Conservation (phyloP, 2,888 invertebrate genomes). For the Kryphioiulus occultus region DNA sequence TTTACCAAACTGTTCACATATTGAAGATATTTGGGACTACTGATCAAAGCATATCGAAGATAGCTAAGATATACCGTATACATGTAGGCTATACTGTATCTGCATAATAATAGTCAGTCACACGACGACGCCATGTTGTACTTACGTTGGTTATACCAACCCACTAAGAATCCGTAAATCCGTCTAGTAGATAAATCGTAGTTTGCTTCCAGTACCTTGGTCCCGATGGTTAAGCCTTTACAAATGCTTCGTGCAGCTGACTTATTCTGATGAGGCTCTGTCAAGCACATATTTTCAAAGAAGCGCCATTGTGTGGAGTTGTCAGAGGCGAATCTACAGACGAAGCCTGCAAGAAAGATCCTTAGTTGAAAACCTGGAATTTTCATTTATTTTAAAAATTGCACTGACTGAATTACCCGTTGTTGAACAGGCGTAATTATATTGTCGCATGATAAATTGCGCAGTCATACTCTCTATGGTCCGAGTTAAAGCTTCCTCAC, state of each 20-base stretch:
- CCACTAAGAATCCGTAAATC: not conserved
- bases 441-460: not conserved
- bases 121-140: too few species aligned
- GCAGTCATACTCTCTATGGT: not conserved
- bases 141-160: not conserved
- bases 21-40: too few species aligned
- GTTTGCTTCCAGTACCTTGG: not conserved
- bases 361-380: not conserved
- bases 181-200: not conserved
- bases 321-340: not conserved
- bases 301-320: not conserved
- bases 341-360: not conserved
- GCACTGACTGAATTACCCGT: not conserved
- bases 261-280: not conserved
- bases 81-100: too few species aligned
- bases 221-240: not conserved
- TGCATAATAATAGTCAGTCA: too few species aligned
- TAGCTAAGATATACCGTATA: too few species aligned
- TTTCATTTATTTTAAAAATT: not conserved
- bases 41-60: too few species aligned
- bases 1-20: too few species aligned
- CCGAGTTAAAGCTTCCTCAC: too few species aligned
- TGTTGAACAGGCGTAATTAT: not conserved
- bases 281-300: not conserved
- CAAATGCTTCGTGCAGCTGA: not conserved